phyloP scores from a whole-genome alignment of 1,140 invertebrate genomes.

The Aporrectodea caliginosa region DNA sequence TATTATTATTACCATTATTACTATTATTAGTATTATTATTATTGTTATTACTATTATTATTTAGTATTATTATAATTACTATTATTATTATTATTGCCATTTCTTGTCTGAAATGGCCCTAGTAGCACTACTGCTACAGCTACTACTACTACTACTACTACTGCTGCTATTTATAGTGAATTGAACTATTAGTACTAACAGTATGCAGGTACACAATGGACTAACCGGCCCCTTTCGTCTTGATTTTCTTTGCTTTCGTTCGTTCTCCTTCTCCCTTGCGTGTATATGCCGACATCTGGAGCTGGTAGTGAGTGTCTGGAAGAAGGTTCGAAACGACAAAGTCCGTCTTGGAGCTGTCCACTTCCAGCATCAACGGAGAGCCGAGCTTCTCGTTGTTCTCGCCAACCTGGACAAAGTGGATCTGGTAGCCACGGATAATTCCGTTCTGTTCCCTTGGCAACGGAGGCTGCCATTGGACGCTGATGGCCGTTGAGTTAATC shows the following conservation, averaged over 20 bases:
- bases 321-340: conserved; percentile 81
- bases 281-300: conserved; percentile 79
- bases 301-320: conserved; percentile 85
- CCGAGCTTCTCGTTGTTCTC: conserved; percentile 9
- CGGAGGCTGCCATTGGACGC: conserved; percentile 87
- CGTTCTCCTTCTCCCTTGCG: conserved; percentile 89
- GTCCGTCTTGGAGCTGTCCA: conserved; percentile 65
- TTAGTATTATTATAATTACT: too few relatives aligned
- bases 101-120: too few relatives aligned
- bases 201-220: conserved; percentile 12
- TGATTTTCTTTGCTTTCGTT: conserved; percentile 73
- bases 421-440: conserved; percentile 93
- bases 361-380: not conserved
- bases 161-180: too few relatives aligned
- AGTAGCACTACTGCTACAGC: too few relatives aligned
- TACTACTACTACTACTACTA: too few relatives aligned
- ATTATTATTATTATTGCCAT: too few relatives aligned
- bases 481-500: conserved; percentile 88
- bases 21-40: too few relatives aligned
- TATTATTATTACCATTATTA: too few relatives aligned
- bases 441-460: conserved; percentile 85
- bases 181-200: too few relatives aligned
- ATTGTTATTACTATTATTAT: too few relatives aligned
- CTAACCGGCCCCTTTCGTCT: conserved; percentile 78
- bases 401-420: conserved; percentile 83